Percentiles rank a stretch among this genome's conserved stretches.
Conservation (phyloP, 2,888 invertebrate genomes). For the Falcaria lacertinaria region DNA sequence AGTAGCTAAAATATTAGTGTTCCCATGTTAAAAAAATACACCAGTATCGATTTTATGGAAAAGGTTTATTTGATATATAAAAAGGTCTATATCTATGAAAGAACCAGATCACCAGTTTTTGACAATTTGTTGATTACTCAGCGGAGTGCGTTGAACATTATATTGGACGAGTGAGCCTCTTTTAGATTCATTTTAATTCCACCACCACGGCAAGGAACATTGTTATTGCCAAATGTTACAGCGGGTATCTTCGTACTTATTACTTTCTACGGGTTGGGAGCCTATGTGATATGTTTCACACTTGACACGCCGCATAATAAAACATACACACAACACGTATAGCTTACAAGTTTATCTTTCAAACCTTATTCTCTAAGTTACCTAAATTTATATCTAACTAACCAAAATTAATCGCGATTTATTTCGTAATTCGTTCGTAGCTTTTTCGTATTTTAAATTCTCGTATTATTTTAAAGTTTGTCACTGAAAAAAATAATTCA, state of each 20-base stretch:
- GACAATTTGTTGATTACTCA: slow-evolving; percentile 27
- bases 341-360: too few relatives aligned
- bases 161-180: slow-evolving; percentile 32
- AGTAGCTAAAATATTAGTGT: slow-evolving; percentile 71
- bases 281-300: slow-evolving; percentile 37
- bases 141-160: slow-evolving; percentile 23
- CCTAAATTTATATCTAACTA: neutral
- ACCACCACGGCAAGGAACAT: slow-evolving; percentile 55
- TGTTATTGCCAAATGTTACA: slow-evolving; percentile 59
- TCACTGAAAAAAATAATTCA: neutral
- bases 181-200: slow-evolving; percentile 35
- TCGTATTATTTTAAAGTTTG: neutral
- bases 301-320: slow-evolving; percentile 1
- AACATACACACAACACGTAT: too few relatives aligned
- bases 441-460: neutral
- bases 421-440: neutral
- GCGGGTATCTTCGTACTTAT: slow-evolving; percentile 50
- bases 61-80: slow-evolving; percentile 77
- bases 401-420: neutral
- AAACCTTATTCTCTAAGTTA: neutral
- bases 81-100: slow-evolving; percentile 57
- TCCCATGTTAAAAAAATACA: slow-evolving; percentile 80
- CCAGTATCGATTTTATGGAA: slow-evolving; percentile 76
- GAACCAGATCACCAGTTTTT: slow-evolving; percentile 71
- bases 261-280: slow-evolving; percentile 52